Percentiles rank a stretch among this genome's conserved stretches.
Evolutionary conservation across 1,140 invertebrate genomes (phyloP).

Genomic region (Drosophila novamexicana): DNA sequence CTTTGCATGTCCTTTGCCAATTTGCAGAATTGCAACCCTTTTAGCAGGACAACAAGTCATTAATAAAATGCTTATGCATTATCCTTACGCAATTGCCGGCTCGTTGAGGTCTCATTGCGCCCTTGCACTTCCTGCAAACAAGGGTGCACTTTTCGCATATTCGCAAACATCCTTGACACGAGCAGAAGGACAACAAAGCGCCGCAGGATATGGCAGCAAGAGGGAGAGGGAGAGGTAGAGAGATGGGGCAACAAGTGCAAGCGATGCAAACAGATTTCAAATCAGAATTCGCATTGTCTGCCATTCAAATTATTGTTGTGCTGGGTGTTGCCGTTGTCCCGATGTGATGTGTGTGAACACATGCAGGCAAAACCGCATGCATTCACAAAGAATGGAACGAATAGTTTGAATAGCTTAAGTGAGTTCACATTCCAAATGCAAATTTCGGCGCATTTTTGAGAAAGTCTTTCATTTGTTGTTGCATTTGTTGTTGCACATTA

Average conservation of each 20-base stretch:
- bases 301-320: slow-evolving; percentile 30
- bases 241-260: slow-evolving; percentile 37
- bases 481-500: slow-evolving; percentile 22
- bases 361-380: slow-evolving; percentile 21
- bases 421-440: slow-evolving; percentile 27
- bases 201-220: not conserved
- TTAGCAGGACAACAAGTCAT: slow-evolving; percentile 16
- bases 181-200: not conserved
- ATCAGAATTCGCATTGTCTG: slow-evolving; percentile 41
- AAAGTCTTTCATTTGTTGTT: not conserved
- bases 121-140: slow-evolving; percentile 26
- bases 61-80: slow-evolving; percentile 46
- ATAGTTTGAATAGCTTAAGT: slow-evolving; percentile 28
- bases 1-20: slow-evolving; percentile 36
- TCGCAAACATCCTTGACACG: slow-evolving; percentile 28
- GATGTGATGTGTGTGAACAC: slow-evolving; percentile 27
- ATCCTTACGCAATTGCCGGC: slow-evolving; percentile 51
- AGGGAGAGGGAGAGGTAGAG: slow-evolving; percentile 6
- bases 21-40: slow-evolving; percentile 36
- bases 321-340: slow-evolving; percentile 33
- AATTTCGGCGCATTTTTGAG: slow-evolving; percentile 28
- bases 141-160: slow-evolving; percentile 54
- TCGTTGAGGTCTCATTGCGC: slow-evolving; percentile 34
- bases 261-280: slow-evolving; percentile 19
- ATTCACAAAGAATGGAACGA: slow-evolving; percentile 1